Evolutionary conservation across 1,140 invertebrate species (phyloP).

Genomic region (Medauroidea extradentata): DNA sequence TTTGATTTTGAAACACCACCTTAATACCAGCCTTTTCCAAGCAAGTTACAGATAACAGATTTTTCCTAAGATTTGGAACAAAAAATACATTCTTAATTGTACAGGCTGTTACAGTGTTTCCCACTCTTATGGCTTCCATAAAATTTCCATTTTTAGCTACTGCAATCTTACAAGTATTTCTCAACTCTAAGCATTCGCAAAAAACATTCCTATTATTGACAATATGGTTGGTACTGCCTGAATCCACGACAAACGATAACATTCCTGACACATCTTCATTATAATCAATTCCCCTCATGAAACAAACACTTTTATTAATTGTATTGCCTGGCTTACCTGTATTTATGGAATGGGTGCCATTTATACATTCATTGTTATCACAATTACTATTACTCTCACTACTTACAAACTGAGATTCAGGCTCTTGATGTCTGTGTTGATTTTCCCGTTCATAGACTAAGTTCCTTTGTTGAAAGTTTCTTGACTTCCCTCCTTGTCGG

Average conservation of each 20-base stretch:
- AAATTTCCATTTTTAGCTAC: slow-evolving; percentile 19
- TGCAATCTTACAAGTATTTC: slow-evolving; percentile 18
- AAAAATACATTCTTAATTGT: slow-evolving; percentile 20
- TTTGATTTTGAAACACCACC: slow-evolving; percentile 15
- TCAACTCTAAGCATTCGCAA: slow-evolving; percentile 14
- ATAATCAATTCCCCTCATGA: too few relatives aligned
- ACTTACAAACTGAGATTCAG: too few relatives aligned
- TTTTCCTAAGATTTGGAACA: slow-evolving; percentile 10
- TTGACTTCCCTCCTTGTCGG: too few relatives aligned
- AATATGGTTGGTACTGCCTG: slow-evolving; percentile 26
- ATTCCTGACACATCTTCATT: too few relatives aligned
- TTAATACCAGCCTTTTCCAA: slow-evolving; percentile 16
- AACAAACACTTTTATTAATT: too few relatives aligned
- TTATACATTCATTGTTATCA: too few relatives aligned
- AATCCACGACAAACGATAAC: slow-evolving; percentile 20
- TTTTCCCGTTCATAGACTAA: too few relatives aligned
- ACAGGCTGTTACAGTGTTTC: slow-evolving; percentile 15
- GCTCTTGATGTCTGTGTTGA: too few relatives aligned
- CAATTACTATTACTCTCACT: too few relatives aligned
- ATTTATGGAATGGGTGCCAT: too few relatives aligned
- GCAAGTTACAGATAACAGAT: slow-evolving; percentile 21
- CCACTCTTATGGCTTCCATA: slow-evolving; percentile 13
- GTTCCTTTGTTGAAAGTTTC: too few relatives aligned
- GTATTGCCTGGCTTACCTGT: too few relatives aligned
- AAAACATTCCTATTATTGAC: slow-evolving; percentile 17